Evolutionary conservation across 2,113 vertebrate genomes (phyloP).

Genomic region (Grammomys surdaster): DNA sequence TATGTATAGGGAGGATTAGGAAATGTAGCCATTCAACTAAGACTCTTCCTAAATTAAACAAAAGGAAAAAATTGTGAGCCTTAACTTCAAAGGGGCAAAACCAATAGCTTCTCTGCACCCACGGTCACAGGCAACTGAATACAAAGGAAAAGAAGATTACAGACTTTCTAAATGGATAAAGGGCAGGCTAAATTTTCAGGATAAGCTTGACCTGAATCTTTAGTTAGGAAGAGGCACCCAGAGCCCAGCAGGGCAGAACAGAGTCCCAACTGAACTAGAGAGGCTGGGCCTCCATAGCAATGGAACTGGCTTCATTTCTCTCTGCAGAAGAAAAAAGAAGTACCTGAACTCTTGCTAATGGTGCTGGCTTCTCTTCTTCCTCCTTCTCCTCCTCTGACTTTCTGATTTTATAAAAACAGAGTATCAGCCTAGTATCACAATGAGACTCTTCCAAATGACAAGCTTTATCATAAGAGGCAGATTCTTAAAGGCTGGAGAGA

Average conservation of each 20-base stretch:
- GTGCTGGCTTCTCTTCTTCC: neutral
- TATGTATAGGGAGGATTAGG: neutral
- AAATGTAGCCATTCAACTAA: conserved; percentile 3
- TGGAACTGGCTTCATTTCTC: neutral
- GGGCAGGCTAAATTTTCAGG: neutral
- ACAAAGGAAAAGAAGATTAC: neutral
- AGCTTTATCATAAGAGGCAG: neutral
- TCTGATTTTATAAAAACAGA: conserved; percentile 17
- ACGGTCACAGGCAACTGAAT: neutral
- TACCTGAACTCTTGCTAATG: neutral
- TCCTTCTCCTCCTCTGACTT: neutral
- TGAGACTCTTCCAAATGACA: neutral
- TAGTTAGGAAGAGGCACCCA: neutral
- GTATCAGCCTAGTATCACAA: neutral
- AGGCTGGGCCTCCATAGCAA: neutral
- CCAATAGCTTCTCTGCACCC: neutral
- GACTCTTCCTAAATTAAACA: neutral
- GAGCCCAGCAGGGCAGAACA: neutral
- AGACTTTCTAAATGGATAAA: neutral
- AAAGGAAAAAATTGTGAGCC: neutral
- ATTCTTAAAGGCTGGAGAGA: neutral
- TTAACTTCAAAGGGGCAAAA: conserved; percentile 18
- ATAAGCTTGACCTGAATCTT: neutral
- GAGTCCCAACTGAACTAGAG: neutral
- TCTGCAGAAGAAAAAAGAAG: neutral